A percentile compares a stretch with the other conserved stretches of the same genome.
phyloP scores from a whole-genome alignment of 2,797 vertebrate species.

The Meriones psammophilus region DNA sequence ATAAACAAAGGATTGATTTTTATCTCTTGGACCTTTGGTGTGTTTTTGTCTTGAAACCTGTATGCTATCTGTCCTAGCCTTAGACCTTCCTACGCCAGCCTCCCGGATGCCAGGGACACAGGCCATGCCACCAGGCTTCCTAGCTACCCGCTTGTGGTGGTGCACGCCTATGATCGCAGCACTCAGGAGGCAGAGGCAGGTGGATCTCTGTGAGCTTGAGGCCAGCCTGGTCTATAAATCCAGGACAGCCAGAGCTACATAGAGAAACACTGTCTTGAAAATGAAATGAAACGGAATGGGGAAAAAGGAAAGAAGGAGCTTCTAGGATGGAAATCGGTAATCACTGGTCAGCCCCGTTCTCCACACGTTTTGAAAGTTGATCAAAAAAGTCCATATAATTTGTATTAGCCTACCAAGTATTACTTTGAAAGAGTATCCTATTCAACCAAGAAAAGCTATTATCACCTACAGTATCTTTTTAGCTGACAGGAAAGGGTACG shows the following conservation, averaged over 20 bases:
- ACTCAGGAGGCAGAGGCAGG: too few species aligned
- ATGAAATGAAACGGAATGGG: too few species aligned
- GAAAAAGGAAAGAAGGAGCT: neutral
- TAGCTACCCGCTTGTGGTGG: neutral
- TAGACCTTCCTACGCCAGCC: neutral
- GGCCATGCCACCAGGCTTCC: neutral
- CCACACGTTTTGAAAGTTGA: neutral
- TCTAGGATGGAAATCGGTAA: neutral
- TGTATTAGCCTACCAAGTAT: neutral
- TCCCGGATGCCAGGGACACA: neutral
- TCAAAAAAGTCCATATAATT: constrained; percentile 48
- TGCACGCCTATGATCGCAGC: too few species aligned
- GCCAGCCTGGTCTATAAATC: too few species aligned
- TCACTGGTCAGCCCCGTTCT: neutral
- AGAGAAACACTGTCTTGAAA: too few species aligned
- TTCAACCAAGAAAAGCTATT: constrained; percentile 22
- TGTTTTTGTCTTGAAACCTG: neutral
- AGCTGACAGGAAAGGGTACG: neutral
- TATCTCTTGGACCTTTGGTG: neutral
- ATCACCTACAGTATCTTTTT: constrained; percentile 38
- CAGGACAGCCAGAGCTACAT: too few species aligned
- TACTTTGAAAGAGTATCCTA: neutral
- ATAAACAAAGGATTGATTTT: neutral
- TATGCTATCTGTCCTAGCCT: neutral
- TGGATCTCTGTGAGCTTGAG: too few species aligned